Base-by-base conservation (phyloP, 2,113 vertebrate genomes). In the Myxocyprinus asiaticus region DNA sequence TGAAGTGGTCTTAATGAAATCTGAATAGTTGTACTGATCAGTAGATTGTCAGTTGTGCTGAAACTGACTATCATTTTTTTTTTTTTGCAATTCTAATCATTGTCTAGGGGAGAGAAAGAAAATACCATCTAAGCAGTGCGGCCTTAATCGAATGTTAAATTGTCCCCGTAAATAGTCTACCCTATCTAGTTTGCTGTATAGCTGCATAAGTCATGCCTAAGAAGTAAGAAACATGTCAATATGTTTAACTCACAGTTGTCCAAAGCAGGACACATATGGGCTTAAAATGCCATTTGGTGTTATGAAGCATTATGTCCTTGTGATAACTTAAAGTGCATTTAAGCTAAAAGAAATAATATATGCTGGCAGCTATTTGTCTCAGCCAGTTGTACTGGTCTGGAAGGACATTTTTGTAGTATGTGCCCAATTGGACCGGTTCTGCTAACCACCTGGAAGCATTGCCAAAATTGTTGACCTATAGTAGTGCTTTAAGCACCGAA, bases 161-260 rank as follows among this genome's bases (percentile, higher is more conserved):
- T 88, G 85, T 89, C 86, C 88, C 85, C 93, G 96, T 98, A 97
- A 91, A 98, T 97, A 97, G 92, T 96, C 94, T 95, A 95, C 93
- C 42, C 17, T 64, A 66, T 82, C 90, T 96, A 92, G 91, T 91
- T 93, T 90, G 33, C 17, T 55, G 17, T 69, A 82, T 67, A 87
- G 91, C 94, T 93, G 92, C 92, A 94, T 96, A 94, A 90, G 91
- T 93, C 93, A 91, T 85, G 83, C 81, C 78, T 77, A 79, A 85
- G 83, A 72, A 65, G 66, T 77, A 79, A 85, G 83, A 72, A 65
- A 70, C 53, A 48, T 51, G 62, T 66, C 73, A 42, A 70, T 59
- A 61, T 47, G 17, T 74, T 67, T 70, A 17, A 75, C 48, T 55
- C 58, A 33, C 51, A 66, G 17, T 50, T 75, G 79, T 56, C 80